Base-by-base conservation (phyloP, 2,888 invertebrate species). In the Caenorhabditis sp. region DNA sequence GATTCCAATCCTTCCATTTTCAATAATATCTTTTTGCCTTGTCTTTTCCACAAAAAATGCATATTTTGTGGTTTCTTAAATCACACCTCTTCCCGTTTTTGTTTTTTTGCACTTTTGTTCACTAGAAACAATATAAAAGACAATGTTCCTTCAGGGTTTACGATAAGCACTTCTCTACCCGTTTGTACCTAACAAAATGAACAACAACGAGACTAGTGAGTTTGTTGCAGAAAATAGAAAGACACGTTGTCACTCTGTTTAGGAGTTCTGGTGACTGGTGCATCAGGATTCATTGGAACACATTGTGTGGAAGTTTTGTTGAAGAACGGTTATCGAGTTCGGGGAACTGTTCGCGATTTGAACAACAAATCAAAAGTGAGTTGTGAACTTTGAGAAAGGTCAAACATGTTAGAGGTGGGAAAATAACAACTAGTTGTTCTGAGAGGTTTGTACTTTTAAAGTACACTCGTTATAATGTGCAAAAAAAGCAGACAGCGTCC, bases 201-300 rank as follows among this genome's bases (percentile, higher is more conserved):
- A 66, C 21, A 71, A 71, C 31, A 71, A 67, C 49, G 64, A 72
- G 23, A 67, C 67, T 0, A 61, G 72, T 72, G 26, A 64, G 72
- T 65, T 4, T 43, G 1, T 54, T 54, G 3, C 24, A 43, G 37
- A n/a, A 19, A 31, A 60, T 3, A 17, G 3, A 14, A 31, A 43
- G 8, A 21, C 19, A 62, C 26, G 14, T n/a, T 62, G 26, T n/a
- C n/a, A n/a, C n/a, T 36, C n/a, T 58, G 14, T 31, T 26, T 31
- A 85, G 84, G 66, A 78, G 89, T 90, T 63, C 84, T 91, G 65
- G 90, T 91, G 51, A 91, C 90, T 24, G 90, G 90, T 36, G 90
- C 90, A 1, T 88, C 89, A 23, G 90, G 90, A 60, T 91, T 88
- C 83, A 87, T 90, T 62, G 90, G 89, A 24, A 86, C 89, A 17